phyloP scores from a whole-genome alignment of 2,888 invertebrate genomes.

The Heliconius ismenius region DNA sequence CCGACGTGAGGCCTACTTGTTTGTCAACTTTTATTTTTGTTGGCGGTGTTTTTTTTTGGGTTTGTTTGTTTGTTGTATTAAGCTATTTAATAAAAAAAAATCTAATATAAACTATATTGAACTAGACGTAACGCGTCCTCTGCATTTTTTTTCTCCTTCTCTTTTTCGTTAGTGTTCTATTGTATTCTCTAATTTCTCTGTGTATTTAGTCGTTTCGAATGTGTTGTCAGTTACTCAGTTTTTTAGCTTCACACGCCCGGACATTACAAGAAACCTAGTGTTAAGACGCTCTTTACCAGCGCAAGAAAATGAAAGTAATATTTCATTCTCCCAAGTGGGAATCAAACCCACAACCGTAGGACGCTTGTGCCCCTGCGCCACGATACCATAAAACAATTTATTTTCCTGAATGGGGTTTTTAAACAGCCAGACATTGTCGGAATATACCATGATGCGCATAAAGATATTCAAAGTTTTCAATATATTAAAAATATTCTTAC shows the following conservation, averaged over 20 bases:
- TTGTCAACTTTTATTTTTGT: not conserved
- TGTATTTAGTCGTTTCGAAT: too few species aligned
- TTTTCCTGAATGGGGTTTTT: not conserved
- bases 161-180: too few species aligned
- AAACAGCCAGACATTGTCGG: too few species aligned
- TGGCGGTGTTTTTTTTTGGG: not conserved
- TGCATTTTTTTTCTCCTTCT: not conserved
- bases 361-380: too few species aligned
- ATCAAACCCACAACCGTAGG: too few species aligned
- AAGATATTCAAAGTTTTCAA: not conserved
- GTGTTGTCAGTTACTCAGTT: too few species aligned
- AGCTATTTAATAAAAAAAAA: not conserved
- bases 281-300: too few species aligned
- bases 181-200: too few species aligned
- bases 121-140: not conserved
- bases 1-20: not conserved
- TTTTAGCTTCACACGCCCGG: too few species aligned
- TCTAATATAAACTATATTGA: not conserved
- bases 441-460: not conserved
- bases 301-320: too few species aligned
- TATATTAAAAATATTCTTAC: constrained; percentile 60
- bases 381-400: not conserved
- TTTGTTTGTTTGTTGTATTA: not conserved
- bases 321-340: too few species aligned
- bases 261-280: too few species aligned